A percentile compares a stretch with the other conserved stretches of the same genome.
Evolutionary conservation across 1,140 invertebrate genomes (phyloP).

Genomic region (Drosophila grimshawi): DNA sequence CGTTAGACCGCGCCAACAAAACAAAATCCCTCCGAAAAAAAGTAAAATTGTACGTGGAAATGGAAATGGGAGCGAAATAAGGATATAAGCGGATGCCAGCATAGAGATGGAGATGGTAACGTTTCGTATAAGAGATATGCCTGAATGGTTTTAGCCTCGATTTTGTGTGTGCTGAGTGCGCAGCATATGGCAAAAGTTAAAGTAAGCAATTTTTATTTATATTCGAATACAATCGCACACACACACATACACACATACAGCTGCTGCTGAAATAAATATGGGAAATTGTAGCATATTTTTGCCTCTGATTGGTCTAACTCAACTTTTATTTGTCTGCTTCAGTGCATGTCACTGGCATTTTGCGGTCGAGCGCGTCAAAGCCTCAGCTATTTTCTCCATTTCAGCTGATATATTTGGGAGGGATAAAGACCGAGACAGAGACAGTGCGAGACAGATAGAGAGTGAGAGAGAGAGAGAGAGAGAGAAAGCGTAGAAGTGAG

Average conservation of each 20-base stretch:
- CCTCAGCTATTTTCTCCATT: constrained; percentile 42
- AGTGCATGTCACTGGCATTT: constrained; percentile 74
- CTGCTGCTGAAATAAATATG: constrained; percentile 64
- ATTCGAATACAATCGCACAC: constrained; percentile 49
- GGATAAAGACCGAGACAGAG: no score
- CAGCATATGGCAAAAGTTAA: constrained; percentile 79
- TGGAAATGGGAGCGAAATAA: constrained; percentile 13
- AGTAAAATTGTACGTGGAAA: constrained; percentile 23
- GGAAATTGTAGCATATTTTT: constrained; percentile 80
- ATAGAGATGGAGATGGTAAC: constrained; percentile 20
- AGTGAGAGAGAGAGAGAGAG: neutral
- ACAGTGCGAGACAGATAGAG: neutral
- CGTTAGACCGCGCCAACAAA: constrained; percentile 61
- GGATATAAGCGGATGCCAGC: neutral
- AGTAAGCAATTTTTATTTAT: constrained; percentile 80
- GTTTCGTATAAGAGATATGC: constrained; percentile 63
- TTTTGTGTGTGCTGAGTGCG: constrained; percentile 60
- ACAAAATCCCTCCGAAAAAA: constrained; percentile 26
- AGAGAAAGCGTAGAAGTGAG: neutral
- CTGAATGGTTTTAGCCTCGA: constrained; percentile 65
- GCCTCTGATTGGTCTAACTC: constrained; percentile 64
- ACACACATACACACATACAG: constrained; percentile 17
- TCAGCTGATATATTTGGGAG: constrained; percentile 33
- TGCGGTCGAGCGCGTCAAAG: constrained; percentile 76
- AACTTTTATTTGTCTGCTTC: constrained; percentile 81